phyloP scores from a whole-genome alignment of 2,113 vertebrate genomes.

The Monopterus albus region DNA sequence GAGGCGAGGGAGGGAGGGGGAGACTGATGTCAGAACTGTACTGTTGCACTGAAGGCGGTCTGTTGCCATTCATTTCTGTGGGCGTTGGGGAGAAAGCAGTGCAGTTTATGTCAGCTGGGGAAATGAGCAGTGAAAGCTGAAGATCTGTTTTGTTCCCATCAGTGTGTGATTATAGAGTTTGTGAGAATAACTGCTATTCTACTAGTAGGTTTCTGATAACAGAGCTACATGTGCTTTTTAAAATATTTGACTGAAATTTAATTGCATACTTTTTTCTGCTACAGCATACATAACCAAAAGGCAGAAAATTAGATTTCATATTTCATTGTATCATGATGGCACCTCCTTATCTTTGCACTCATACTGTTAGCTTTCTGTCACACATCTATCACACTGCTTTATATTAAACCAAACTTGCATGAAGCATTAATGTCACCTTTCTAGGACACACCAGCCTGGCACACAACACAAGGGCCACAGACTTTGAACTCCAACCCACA shows the following conservation, averaged over 20 bases:
- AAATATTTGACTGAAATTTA: not conserved
- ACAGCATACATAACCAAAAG: not conserved
- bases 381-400: too few relatives aligned
- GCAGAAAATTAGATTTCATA: not conserved
- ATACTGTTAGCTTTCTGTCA: not conserved
- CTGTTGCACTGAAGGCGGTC: slow-evolving; percentile 7
- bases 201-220: not conserved
- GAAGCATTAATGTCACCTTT: too few relatives aligned
- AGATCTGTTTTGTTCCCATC: not conserved
- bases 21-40: slow-evolving; percentile 1
- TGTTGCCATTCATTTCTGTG: slow-evolving; percentile 11
- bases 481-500: not conserved
- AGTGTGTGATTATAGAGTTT: too few relatives aligned
- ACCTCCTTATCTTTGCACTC: not conserved
- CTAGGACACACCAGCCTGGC: not conserved
- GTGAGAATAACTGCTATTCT: not conserved
- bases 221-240: not conserved
- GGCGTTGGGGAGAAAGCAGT: not conserved
- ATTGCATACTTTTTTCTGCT: not conserved
- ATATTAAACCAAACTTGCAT: too few relatives aligned
- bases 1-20: not conserved
- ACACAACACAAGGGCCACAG: not conserved
- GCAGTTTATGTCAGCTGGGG: slow-evolving; percentile 5
- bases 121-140: slow-evolving; percentile 2
- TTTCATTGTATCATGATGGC: too few relatives aligned